phyloP scores from a whole-genome alignment of 2,888 invertebrate species.

The Ctenicera cuprea region DNA sequence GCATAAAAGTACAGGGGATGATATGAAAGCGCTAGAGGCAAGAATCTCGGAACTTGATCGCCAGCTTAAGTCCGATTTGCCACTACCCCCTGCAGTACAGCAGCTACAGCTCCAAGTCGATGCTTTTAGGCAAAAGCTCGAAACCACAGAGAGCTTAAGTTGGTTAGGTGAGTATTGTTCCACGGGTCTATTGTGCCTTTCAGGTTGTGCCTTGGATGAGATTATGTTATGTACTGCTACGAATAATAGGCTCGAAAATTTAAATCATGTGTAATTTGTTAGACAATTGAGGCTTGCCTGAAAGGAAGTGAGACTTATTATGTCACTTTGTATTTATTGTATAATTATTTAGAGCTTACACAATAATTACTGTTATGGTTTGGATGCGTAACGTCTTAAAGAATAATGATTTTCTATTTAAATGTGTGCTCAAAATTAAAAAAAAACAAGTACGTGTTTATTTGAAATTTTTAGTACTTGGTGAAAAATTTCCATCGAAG shows the following conservation, averaged over 20 bases:
- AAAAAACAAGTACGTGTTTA: too few relatives aligned
- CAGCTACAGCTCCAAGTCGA: slow-evolving; percentile 78
- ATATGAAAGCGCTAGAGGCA: slow-evolving; percentile 76
- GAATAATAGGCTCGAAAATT: slow-evolving; percentile 6
- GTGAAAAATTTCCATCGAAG: too few relatives aligned
- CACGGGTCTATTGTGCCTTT: slow-evolving; percentile 3
- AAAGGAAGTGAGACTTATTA: slow-evolving; percentile 3
- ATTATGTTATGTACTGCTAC: background rate
- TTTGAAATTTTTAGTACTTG: too few relatives aligned
- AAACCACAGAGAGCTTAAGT: slow-evolving; percentile 78
- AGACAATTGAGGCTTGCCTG: background rate
- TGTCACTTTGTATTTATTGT: background rate
- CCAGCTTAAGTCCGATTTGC: slow-evolving; percentile 75
- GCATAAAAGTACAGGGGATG: slow-evolving; percentile 71
- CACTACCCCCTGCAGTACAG: slow-evolving; percentile 74
- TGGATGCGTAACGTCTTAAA: too few relatives aligned
- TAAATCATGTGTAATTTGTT: slow-evolving; percentile 1
- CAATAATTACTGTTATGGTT: background rate
- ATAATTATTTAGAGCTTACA: background rate
- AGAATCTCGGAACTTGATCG: slow-evolving; percentile 76
- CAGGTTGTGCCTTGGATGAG: slow-evolving; percentile 12
- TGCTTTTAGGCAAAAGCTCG: slow-evolving; percentile 76
- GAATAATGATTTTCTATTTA: too few relatives aligned
- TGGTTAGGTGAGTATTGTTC: slow-evolving; percentile 75
- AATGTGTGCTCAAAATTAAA: too few relatives aligned